Evolutionary conservation across 2,888 invertebrate species (phyloP).

Genomic region (Adineta ricciae): DNA sequence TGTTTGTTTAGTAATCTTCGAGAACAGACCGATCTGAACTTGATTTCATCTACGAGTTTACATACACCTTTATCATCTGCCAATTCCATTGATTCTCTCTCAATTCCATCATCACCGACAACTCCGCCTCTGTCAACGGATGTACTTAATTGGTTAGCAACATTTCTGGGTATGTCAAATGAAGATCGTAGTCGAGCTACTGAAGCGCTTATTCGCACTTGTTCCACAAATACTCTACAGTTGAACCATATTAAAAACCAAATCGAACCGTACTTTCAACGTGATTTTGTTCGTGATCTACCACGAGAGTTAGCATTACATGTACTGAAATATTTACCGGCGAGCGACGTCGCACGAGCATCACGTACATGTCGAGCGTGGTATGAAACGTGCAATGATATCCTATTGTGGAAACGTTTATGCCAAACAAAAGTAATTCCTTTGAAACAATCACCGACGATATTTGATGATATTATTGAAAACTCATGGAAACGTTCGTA

Average conservation of each 20-base stretch:
- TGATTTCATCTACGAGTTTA: background rate
- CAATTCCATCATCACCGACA: background rate
- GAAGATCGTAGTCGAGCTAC: background rate
- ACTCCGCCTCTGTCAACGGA: background rate
- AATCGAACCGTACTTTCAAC: slow-evolving; percentile 33
- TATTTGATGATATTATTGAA: background rate
- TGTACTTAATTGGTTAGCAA: background rate
- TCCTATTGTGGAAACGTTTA: slow-evolving; percentile 30
- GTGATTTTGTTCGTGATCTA: slow-evolving; percentile 30
- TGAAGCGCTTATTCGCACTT: background rate
- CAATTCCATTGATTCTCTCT: background rate
- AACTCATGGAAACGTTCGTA: slow-evolving; percentile 32
- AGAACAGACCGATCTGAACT: background rate
- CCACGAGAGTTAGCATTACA: slow-evolving; percentile 26
- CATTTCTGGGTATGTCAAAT: background rate
- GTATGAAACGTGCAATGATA: slow-evolving; percentile 29
- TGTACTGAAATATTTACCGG: slow-evolving; percentile 29
- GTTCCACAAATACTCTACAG: slow-evolving; percentile 1
- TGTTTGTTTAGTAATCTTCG: background rate
- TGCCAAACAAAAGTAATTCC: slow-evolving; percentile 26
- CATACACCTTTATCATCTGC: background rate
- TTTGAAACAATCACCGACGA: background rate
- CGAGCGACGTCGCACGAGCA: slow-evolving; percentile 25
- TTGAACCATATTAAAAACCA: slow-evolving; percentile 28
- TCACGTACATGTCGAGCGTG: slow-evolving; percentile 28